Evolutionary conservation across 1,140 invertebrate genomes (phyloP), one percentile per base, ranked within the genome.

Genomic region (Hylyphantes graminicola): DNA sequence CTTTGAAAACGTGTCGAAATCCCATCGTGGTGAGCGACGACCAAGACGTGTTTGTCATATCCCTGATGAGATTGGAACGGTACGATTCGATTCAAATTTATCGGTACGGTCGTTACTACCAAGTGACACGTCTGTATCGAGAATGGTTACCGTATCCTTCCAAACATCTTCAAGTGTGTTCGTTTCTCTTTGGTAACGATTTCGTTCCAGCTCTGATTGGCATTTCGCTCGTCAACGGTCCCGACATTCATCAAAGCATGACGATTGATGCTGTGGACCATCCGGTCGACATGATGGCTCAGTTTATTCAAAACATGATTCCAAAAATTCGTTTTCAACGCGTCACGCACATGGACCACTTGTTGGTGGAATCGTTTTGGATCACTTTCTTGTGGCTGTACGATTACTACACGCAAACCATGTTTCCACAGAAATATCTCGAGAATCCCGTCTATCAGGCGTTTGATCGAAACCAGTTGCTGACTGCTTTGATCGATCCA

Each of bases 41-140:
- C 21, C 61, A 78, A 19, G 76, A 78, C 35, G 76, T 78, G 10
- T 78, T 78, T 21, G 13, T 78, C 12, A 15, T 78, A 4, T 50
- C 63, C 13, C 10, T 78, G 6, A 8, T 78, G 12, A 17, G 63
- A 4, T 5, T 53, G 6, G 0, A 51, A 0, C 63, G 63, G 0
- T 78, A 65, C 63, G 76, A 78, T 0, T 64, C 76, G 5, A 9
- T 78, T 55, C 76, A 78, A 55, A 67, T 78, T 54, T 78, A 54
- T 50, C 6, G 74, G 0, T 76, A 76, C 54, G 35, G 35, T 6
- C 19, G 67, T 10, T 53, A 54, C 15, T 67, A 64, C n/a, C 19
- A 21, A 0, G 74, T 76, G 10, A 63, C 35, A 0, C 17, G 19
- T 13, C 51, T 63, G 4, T 50, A 63, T n/a, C 11, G 17, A 4